Evolutionary conservation across 2,888 invertebrate species (phyloP).

Genomic region (Deroplatys truncata): DNA sequence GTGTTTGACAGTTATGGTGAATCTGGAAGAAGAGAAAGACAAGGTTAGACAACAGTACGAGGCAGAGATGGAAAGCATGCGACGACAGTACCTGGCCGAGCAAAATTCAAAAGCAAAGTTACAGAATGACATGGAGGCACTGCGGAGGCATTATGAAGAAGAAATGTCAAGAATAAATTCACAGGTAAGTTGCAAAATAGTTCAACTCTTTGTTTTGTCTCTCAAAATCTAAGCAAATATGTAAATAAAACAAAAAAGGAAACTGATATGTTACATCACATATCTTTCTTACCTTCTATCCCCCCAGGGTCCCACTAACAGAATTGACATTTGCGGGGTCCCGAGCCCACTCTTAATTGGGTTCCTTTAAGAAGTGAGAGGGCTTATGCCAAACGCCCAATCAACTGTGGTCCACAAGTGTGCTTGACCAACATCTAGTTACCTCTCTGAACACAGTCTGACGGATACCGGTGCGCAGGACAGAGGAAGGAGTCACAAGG

Average conservation of each 20-base stretch:
- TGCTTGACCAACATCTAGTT: too few species aligned
- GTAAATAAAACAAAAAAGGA: background rate
- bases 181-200: conserved; percentile 34
- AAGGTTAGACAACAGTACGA: conserved; percentile 51
- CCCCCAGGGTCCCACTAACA: too few species aligned
- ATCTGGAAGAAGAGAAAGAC: conserved; percentile 40
- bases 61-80: conserved; percentile 49
- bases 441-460: too few species aligned
- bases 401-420: too few species aligned
- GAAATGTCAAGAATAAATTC: conserved; percentile 43
- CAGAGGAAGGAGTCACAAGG: too few species aligned
- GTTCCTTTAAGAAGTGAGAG: too few species aligned
- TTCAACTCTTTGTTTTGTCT: background rate
- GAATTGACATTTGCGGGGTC: too few species aligned
- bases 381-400: too few species aligned
- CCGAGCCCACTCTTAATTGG: too few species aligned
- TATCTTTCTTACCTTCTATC: too few species aligned
- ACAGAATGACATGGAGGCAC: conserved; percentile 55
- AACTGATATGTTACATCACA: too few species aligned
- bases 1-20: background rate
- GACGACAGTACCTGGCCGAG: conserved; percentile 54
- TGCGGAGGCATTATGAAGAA: conserved; percentile 53
- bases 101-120: conserved; percentile 54
- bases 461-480: too few species aligned
- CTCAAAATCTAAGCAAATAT: background rate